A percentile compares a stretch with the other conserved stretches of the same genome.
Evolutionary conservation across 1,140 invertebrate genomes (phyloP).

Genomic region (Atopsyche davidsoni): DNA sequence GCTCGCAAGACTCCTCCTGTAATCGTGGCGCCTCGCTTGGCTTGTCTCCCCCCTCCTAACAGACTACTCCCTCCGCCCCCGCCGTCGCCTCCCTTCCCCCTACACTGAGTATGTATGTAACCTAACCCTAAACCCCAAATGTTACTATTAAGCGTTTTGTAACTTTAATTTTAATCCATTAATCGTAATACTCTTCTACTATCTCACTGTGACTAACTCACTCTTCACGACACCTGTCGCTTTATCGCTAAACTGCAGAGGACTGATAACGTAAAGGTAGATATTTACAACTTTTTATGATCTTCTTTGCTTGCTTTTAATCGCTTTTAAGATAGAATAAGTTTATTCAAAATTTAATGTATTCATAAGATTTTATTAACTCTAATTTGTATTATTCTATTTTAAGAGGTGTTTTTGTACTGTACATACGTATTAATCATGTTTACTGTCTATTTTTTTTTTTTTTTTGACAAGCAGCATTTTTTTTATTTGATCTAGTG

Average conservation of each 20-base stretch:
- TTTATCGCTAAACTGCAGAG: conserved; percentile 30
- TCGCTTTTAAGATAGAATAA: too few relatives aligned
- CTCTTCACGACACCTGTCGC: conserved; percentile 29
- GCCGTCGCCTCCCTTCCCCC: conserved; percentile 3
- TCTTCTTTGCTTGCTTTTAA: too few relatives aligned
- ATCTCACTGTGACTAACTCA: conserved; percentile 24
- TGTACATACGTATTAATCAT: not conserved
- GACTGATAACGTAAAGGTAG: conserved; percentile 29
- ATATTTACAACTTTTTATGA: too few relatives aligned
- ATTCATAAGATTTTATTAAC: not conserved
- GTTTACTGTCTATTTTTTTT: too few relatives aligned
- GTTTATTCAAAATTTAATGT: too few relatives aligned
- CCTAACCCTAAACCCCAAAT: not conserved
- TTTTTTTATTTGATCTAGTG: too few relatives aligned
- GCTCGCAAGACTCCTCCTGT: conserved; percentile 8
- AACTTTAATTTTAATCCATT: conserved; percentile 5
- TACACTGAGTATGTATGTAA: conserved; percentile 4
- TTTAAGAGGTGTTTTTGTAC: not conserved
- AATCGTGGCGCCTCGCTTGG: conserved; percentile 1
- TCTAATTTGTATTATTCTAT: not conserved
- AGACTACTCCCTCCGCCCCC: not conserved
- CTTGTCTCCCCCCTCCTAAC: not conserved
- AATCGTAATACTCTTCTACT: conserved; percentile 1
- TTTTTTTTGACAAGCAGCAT: too few relatives aligned
- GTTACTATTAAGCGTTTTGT: not conserved